Conservation (phyloP, 2,797 vertebrate species). For the Hapalemur alaotrensis region DNA sequence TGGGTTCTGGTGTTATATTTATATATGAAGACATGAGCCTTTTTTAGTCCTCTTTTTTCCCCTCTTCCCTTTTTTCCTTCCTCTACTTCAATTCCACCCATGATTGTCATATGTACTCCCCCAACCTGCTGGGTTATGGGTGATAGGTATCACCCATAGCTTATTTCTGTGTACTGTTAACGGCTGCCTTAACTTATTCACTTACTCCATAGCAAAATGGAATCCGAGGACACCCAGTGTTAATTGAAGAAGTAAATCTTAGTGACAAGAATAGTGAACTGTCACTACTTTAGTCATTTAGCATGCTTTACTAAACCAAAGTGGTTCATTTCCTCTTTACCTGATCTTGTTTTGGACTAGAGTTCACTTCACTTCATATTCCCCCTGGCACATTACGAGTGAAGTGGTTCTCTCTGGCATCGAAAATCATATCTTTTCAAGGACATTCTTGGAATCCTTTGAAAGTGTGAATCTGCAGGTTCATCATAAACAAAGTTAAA, state of each 20-base stretch:
- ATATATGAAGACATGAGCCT: constrained; percentile 53
- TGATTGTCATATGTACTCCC: neutral
- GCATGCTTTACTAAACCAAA: neutral
- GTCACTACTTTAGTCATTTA: neutral
- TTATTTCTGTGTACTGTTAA: constrained; percentile 2
- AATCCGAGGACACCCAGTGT: neutral
- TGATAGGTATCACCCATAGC: neutral
- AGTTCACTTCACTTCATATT: neutral
- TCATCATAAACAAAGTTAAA: constrained; percentile 23
- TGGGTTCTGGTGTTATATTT: constrained; percentile 77
- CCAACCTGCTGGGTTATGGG: neutral
- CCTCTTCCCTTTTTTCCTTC: neutral
- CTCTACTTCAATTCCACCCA: neutral
- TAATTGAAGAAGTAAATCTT: constrained; percentile 25
- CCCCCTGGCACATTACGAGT: neutral
- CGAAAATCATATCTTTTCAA: constrained; percentile 36
- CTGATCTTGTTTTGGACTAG: neutral
- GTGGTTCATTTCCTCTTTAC: neutral
- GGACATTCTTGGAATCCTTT: neutral
- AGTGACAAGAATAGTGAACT: neutral
- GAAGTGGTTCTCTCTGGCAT: neutral
- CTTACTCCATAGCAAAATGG: neutral
- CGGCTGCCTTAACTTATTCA: neutral
- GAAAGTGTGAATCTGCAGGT: neutral
- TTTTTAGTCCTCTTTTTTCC: constrained; percentile 36